Evolutionary conservation across 1,140 invertebrate genomes (phyloP), one percentile per base, ranked within the genome.

Genomic region (Meloidogyne chitwoodi): DNA sequence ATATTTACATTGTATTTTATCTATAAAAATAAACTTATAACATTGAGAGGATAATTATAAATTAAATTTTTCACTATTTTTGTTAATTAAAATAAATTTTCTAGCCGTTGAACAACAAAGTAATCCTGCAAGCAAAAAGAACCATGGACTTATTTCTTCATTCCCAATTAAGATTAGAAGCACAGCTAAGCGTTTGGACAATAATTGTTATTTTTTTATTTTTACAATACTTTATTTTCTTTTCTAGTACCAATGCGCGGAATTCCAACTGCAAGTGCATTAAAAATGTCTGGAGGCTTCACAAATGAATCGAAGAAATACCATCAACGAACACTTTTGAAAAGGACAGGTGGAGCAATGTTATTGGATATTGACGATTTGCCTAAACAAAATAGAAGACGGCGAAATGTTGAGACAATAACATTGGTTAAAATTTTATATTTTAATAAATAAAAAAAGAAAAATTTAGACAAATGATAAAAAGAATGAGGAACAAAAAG

Each of bases 221-320:
- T 34, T n/a, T 16, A 3, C 22, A 65, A 70, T 16, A 16, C 71
- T 70, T 31, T 70, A 29, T 41, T 34, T 22, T 24, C 14, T 5
- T 64, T 64, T 70, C 41, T 71, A 79, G 78, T 80, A 56, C 78
- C 78, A 44, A 79, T 79, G 78, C 29, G 48, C 14, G 78, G 77
- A 12, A 79, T 79, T 26, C 56, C 76, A 8, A 29, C 72, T n/a
- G 62, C 63, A n/a, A 81, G 41, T 69, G 75, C 80, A 16, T 66
- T 65, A 29, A 80, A 81, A 72, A 81, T 81, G 48, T 83, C 82
- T 48, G 70, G 73, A 16, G 81, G 81, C 16, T 82, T 82, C 65
- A 75, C 81, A 44, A 83, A 84, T 48, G 81, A 83, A 62, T 72
- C 81, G 2, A 81, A 79, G 34, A 83, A 83, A 34, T 82, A 84